These are phyloP conservation scores for Adelphocoris suturalis DNA, from an alignment of 2,888 invertebrate genomes.

Conservation along the genomic window DNA sequence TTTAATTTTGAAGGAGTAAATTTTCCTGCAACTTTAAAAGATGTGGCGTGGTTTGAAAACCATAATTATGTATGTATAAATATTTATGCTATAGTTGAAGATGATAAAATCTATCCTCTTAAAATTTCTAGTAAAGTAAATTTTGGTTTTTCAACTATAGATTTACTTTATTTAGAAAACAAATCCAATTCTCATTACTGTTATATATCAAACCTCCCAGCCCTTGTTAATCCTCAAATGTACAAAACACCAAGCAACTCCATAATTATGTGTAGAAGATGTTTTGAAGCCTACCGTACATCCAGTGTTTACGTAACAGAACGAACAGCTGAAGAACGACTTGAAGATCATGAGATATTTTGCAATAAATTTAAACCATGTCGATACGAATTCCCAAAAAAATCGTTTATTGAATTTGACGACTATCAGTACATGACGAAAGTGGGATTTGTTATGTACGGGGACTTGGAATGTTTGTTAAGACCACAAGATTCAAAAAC, in stretches of 20 bases:
- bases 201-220: neutral
- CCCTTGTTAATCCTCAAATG: neutral
- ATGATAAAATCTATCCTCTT: conserved; percentile 2
- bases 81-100: neutral
- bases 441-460: conserved; percentile 17
- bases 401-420: conserved; percentile 9
- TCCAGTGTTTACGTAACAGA: neutral
- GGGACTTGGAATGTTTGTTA: conserved; percentile 17
- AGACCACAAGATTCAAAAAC: neutral
- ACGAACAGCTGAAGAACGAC: neutral
- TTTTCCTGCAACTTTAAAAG: conserved; percentile 13
- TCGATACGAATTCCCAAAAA: conserved; percentile 33
- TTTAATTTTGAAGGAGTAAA: conserved; percentile 22
- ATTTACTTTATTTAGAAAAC: conserved; percentile 17
- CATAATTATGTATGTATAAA: neutral
- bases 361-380: conserved; percentile 46
- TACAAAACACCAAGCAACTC: neutral
- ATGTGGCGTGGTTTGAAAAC: conserved; percentile 8
- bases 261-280: conserved; percentile 3
- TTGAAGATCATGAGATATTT: conserved; percentile 28
- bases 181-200: neutral
- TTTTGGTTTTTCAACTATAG: neutral
- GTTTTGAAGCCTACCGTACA: neutral
- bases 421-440: conserved; percentile 34
- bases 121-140: conserved; percentile 16